These are phyloP conservation scores for Eleginops maclovinus DNA, from an alignment of 2,113 vertebrate species.

Conservation along the genomic window DNA sequence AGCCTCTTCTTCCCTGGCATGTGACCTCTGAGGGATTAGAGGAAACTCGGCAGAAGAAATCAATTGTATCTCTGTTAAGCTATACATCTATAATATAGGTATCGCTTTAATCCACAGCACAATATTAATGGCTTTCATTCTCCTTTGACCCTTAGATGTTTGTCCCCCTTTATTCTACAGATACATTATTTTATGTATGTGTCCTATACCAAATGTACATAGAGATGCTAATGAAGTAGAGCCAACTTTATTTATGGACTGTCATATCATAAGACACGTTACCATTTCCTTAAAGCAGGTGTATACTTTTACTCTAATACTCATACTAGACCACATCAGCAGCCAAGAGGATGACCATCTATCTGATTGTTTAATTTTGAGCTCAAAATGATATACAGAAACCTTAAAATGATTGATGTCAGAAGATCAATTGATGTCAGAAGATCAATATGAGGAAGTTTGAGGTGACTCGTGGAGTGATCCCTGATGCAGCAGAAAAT, in stretches of 20 bases:
- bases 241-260: too few relatives aligned
- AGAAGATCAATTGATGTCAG: too few relatives aligned
- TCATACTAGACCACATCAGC: background rate
- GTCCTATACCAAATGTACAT: background rate
- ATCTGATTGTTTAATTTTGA: background rate
- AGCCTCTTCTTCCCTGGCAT: conserved; percentile 11
- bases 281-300: too few relatives aligned
- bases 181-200: background rate
- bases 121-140: background rate
- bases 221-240: too few relatives aligned
- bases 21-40: conserved; percentile 10
- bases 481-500: conserved; percentile 18
- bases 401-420: background rate
- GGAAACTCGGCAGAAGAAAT: conserved; percentile 1
- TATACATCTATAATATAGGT: background rate
- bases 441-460: background rate
- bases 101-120: background rate
- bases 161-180: background rate
- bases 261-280: too few relatives aligned
- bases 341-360: background rate
- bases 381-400: background rate
- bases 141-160: background rate
- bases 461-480: conserved; percentile 7
- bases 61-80: background rate
- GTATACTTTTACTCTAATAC: too few relatives aligned